These are phyloP conservation scores for Scartelaos histophorus DNA, from an alignment of 2,113 vertebrate species.

Conservation along the genomic window DNA sequence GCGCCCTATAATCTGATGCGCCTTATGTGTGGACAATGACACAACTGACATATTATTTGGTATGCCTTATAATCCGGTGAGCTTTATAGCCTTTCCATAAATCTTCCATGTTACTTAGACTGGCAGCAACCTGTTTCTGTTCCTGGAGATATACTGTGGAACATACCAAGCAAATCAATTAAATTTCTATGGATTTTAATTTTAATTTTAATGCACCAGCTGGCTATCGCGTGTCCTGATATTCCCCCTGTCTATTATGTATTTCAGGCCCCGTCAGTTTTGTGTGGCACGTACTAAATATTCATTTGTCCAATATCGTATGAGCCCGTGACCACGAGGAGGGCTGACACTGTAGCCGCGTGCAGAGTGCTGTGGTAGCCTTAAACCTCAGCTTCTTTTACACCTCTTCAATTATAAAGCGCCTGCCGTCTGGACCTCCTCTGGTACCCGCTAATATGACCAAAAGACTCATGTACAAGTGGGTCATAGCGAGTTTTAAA, in stretches of 20 bases:
- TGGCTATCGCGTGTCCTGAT: neutral
- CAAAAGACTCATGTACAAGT: neutral
- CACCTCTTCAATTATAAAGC: conserved; percentile 79
- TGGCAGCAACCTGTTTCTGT: too few relatives aligned
- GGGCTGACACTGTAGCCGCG: conserved; percentile 52
- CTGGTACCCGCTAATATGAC: conserved; percentile 35
- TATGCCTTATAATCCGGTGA: too few relatives aligned
- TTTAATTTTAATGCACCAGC: neutral
- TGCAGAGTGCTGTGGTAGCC: conserved; percentile 40
- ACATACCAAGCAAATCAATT: too few relatives aligned
- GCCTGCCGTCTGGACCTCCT: conserved; percentile 70
- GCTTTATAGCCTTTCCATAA: too few relatives aligned
- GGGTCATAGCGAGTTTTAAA: too few relatives aligned
- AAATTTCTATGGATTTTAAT: too few relatives aligned
- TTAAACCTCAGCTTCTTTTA: conserved; percentile 75
- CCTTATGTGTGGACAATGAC: too few relatives aligned
- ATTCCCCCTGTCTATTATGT: neutral
- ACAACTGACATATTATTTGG: too few relatives aligned
- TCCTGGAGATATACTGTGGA: too few relatives aligned
- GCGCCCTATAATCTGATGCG: too few relatives aligned
- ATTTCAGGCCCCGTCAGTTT: conserved; percentile 5
- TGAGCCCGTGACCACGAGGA: conserved; percentile 2
- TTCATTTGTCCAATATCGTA: neutral
- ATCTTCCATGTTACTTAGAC: too few relatives aligned
- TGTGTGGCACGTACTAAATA: neutral